Conservation (phyloP, 2,888 invertebrate genomes). For the Aphodius sticticus region DNA sequence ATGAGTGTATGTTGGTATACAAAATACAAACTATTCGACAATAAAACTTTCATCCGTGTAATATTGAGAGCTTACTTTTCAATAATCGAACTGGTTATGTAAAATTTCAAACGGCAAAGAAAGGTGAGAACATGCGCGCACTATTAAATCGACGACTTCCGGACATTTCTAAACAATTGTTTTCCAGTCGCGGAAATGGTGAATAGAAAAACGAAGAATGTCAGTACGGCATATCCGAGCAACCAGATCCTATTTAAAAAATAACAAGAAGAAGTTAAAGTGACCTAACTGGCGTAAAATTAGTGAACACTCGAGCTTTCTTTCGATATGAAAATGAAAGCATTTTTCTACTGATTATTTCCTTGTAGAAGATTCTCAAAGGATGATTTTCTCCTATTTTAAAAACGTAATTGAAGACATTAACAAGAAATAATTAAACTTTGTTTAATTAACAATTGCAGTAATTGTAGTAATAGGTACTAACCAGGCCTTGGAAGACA, state of each 20-base stretch:
- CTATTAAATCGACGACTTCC: not conserved
- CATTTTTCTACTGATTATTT: not conserved
- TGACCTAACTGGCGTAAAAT: not conserved
- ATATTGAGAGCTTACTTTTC: not conserved
- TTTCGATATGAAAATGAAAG: not conserved
- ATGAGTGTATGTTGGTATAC: not conserved
- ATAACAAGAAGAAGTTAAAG: not conserved
- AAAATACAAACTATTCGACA: not conserved
- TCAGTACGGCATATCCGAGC: not conserved
- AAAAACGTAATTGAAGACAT: no score
- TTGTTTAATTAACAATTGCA: no score
- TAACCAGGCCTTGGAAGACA: conserved; percentile 41
- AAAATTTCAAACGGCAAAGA: not conserved
- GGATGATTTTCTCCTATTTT: not conserved
- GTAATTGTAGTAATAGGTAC: not conserved
- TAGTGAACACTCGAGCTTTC: not conserved
- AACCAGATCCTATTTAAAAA: not conserved
- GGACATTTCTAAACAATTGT: not conserved
- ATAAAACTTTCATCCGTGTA: not conserved
- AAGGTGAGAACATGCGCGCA: not conserved
- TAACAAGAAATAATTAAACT: no score
- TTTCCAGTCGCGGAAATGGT: not conserved
- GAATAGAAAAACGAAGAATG: not conserved
- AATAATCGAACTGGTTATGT: not conserved
- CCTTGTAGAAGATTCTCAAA: not conserved